Conservation (phyloP, 2,797 vertebrate genomes). For the Etheostoma nigrum region DNA sequence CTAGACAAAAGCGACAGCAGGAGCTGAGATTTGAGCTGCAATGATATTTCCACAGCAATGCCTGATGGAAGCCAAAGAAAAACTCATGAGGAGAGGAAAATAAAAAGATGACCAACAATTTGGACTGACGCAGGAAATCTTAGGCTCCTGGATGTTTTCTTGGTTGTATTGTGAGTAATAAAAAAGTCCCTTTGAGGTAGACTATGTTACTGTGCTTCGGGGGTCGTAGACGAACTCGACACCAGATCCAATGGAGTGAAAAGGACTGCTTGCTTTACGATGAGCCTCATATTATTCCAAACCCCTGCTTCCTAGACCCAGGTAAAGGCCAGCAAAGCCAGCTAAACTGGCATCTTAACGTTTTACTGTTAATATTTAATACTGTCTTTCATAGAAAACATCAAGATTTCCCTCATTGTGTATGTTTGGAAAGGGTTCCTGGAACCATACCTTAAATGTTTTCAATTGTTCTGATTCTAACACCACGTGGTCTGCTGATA, state of each 20-base stretch:
- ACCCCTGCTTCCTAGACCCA: conserved; percentile 71
- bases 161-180: conserved; percentile 29
- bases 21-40: conserved; percentile 16
- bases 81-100: conserved; percentile 10
- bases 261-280: conserved; percentile 71
- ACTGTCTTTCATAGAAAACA: neutral
- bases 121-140: conserved; percentile 1
- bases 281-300: conserved; percentile 64
- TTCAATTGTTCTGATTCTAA: conserved; percentile 35
- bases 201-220: conserved; percentile 83
- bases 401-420: conserved; percentile 1
- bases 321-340: conserved; percentile 70
- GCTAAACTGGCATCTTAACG: neutral
- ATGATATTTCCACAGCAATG: conserved; percentile 21
- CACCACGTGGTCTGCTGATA: conserved; percentile 26
- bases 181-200: conserved; percentile 4
- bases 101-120: conserved; percentile 25
- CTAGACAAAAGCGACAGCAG: conserved; percentile 22
- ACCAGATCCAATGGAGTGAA: conserved; percentile 66
- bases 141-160: conserved; percentile 22
- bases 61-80: conserved; percentile 10
- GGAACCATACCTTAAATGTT: conserved; percentile 36
- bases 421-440: conserved; percentile 5
- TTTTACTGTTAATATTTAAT: neutral
- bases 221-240: conserved; percentile 62